A percentile compares a stretch with the other conserved stretches of the same genome.
Evolutionary conservation across 2,797 vertebrate genomes (phyloP).

Genomic region (Neomorphus geoffroyi): DNA sequence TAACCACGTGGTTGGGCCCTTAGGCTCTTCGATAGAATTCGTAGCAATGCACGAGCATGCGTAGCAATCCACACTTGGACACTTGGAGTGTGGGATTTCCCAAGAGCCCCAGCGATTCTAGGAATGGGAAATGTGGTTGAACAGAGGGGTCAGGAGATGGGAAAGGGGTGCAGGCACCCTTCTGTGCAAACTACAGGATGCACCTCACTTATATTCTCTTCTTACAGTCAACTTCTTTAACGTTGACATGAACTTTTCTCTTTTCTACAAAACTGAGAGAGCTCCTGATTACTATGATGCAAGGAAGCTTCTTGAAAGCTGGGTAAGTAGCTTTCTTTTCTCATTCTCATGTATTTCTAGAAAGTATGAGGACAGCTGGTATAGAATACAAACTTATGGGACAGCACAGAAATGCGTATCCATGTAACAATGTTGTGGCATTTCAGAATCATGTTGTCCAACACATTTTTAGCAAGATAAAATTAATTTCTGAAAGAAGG

Average conservation of each 20-base stretch:
- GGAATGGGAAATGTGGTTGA: neutral
- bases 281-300: slow-evolving; percentile 34
- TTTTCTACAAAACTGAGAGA: slow-evolving; percentile 41
- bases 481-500: neutral
- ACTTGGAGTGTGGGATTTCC: neutral
- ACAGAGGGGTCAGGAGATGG: neutral
- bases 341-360: neutral
- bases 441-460: neutral
- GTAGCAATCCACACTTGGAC: neutral
- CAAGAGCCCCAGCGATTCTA: rapidly evolving
- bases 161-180: neutral
- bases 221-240: slow-evolving; percentile 71
- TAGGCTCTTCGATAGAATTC: neutral
- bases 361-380: neutral
- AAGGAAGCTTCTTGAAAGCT: slow-evolving; percentile 48
- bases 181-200: neutral
- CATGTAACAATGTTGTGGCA: neutral
- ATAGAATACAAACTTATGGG: neutral
- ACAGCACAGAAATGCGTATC: neutral
- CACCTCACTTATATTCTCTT: neutral
- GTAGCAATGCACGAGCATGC: neutral
- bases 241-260: slow-evolving; percentile 45
- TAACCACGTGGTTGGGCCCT: neutral
- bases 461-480: neutral
- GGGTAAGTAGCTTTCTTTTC: slow-evolving; percentile 54